Percentiles rank a stretch among this genome's conserved stretches.
phyloP scores from a whole-genome alignment of 2,888 invertebrate genomes.

The Drosophila demipolita region DNA sequence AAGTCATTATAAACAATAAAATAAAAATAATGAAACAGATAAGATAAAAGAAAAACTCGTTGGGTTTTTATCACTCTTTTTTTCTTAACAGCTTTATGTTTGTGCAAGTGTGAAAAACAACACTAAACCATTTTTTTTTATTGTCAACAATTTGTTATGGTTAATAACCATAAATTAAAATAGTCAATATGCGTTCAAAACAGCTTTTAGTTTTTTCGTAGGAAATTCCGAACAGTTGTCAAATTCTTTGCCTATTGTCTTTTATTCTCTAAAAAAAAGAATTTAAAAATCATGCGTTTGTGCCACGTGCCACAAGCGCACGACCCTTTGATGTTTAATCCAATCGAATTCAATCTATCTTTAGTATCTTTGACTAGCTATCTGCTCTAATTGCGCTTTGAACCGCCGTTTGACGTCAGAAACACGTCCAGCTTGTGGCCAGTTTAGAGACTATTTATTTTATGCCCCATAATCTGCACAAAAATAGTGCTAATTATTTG shows the following conservation, averaged over 20 bases:
- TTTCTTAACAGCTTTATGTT: conserved; percentile 26
- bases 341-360: conserved; percentile 5
- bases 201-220: conserved; percentile 12
- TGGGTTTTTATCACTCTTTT: conserved; percentile 36
- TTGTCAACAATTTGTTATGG: conserved; percentile 33
- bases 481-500: conserved; percentile 62
- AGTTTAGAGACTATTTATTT: conserved; percentile 8
- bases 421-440: conserved; percentile 19
- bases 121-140: conserved; percentile 14
- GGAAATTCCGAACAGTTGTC: conserved; percentile 41
- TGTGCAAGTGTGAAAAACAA: conserved; percentile 48
- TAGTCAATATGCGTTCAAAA: conserved; percentile 34
- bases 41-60: conserved; percentile 47
- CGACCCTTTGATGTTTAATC: conserved; percentile 9
- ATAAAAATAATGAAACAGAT: conserved; percentile 32
- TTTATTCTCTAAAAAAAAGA: background rate
- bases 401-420: conserved; percentile 62
- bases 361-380: background rate
- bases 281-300: conserved; percentile 4
- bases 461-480: background rate
- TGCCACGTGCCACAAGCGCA: conserved; percentile 24
- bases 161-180: conserved; percentile 4
- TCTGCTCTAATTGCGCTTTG: conserved; percentile 63
- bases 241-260: background rate
- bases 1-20: conserved; percentile 31